Conservation (phyloP, 2,888 invertebrate species). For the Xestia rhomboidea region DNA sequence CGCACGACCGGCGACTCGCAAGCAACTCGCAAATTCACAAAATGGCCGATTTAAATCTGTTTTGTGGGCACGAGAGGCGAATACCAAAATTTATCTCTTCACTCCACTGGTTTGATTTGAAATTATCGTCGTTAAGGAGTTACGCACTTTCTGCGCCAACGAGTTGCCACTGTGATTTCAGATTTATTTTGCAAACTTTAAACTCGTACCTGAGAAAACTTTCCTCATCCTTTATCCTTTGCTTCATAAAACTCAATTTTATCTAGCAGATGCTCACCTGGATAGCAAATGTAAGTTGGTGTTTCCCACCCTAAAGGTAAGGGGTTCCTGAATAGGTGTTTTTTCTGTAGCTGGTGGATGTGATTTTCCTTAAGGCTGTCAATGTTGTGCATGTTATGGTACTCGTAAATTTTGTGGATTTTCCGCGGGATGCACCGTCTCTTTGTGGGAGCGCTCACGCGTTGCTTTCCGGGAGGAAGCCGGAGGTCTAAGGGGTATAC, state of each 20-base stretch:
- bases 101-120: conserved; percentile 81
- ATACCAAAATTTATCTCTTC: conserved; percentile 81
- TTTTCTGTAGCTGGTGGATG: conserved; percentile 69
- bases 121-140: conserved; percentile 85
- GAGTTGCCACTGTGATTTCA: conserved; percentile 81
- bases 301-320: conserved; percentile 76
- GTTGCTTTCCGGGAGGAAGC: conserved; percentile 55
- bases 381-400: conserved; percentile 75
- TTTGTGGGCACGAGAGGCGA: conserved; percentile 73
- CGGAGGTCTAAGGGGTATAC: conserved; percentile 52
- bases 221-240: background rate
- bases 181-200: conserved; percentile 78
- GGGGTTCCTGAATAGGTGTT: conserved; percentile 75
- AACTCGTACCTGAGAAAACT: conserved; percentile 46
- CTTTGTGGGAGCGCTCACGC: conserved; percentile 60
- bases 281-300: conserved; percentile 59
- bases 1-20: conserved; percentile 58
- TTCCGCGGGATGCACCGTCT: conserved; percentile 63
- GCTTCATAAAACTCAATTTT: conserved; percentile 45
- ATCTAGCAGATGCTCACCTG: conserved; percentile 28
- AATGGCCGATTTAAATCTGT: conserved; percentile 84
- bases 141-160: conserved; percentile 83
- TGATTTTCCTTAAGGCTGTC: conserved; percentile 78
- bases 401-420: conserved; percentile 74
- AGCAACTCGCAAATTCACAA: conserved; percentile 68